phyloP scores from a whole-genome alignment of 2,888 invertebrate genomes.

The Parnassius mnemosyne region DNA sequence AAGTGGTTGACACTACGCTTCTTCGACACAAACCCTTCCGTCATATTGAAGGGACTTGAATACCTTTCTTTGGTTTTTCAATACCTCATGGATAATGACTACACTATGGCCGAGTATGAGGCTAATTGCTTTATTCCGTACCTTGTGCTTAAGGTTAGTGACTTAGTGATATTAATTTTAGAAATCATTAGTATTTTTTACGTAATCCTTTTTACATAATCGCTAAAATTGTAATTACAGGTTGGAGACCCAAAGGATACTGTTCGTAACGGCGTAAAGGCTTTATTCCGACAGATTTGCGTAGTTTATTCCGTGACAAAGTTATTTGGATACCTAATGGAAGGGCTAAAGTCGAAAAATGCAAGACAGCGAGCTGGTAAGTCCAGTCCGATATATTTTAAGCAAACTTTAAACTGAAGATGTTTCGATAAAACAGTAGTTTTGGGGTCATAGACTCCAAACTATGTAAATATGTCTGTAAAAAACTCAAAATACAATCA shows the following conservation, averaged over 20 bases:
- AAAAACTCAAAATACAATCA: too few relatives aligned
- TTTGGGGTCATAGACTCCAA: too few relatives aligned
- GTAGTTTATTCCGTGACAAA: constrained; percentile 93
- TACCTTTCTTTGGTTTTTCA: constrained; percentile 92
- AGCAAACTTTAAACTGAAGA: too few relatives aligned
- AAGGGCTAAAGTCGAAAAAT: constrained; percentile 97
- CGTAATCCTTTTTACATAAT: neutral
- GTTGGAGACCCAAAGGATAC: constrained; percentile 98
- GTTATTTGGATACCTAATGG: constrained; percentile 94
- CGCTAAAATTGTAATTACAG: constrained; percentile 54
- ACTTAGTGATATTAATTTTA: neutral
- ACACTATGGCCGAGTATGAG: constrained; percentile 94
- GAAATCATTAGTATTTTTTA: neutral
- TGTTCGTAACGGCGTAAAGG: constrained; percentile 93
- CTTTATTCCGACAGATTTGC: constrained; percentile 91
- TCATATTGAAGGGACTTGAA: constrained; percentile 96
- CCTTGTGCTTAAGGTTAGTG: constrained; percentile 90
- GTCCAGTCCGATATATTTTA: constrained; percentile 21
- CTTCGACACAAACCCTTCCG: constrained; percentile 99
- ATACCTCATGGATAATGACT: constrained; percentile 88
- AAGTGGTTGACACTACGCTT: constrained; percentile 98
- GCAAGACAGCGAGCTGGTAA: constrained; percentile 94
- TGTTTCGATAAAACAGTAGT: too few relatives aligned
- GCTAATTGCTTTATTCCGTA: constrained; percentile 97
- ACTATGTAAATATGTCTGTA: too few relatives aligned